Conservation (phyloP, 2,888 invertebrate species). For the Lamellibrachia satsuma region DNA sequence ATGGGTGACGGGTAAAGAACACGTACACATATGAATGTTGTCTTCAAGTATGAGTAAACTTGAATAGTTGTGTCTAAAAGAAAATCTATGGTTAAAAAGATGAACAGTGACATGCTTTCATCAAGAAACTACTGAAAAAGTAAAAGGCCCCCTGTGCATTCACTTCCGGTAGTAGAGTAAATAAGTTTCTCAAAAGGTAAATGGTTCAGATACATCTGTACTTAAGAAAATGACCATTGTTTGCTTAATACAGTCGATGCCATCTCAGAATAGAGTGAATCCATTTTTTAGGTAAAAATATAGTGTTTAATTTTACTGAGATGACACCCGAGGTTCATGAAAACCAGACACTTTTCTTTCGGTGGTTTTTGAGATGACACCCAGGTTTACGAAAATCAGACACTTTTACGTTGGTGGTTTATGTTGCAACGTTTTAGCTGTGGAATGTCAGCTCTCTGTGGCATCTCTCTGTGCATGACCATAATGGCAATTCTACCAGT, state of each 20-base stretch:
- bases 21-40: no score
- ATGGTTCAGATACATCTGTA: neutral
- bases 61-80: neutral
- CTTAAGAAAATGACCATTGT: neutral
- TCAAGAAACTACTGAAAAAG: neutral
- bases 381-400: neutral
- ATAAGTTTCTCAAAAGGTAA: no score
- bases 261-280: neutral
- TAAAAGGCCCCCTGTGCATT: neutral
- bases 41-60: neutral
- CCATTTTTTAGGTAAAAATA: neutral
- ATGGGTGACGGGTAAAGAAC: no score
- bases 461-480: neutral
- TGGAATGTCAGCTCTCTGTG: neutral
- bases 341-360: neutral
- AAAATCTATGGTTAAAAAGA: neutral
- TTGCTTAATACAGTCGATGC: neutral
- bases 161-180: neutral
- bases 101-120: neutral
- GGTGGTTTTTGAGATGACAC: neutral
- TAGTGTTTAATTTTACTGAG: neutral
- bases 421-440: constrained; percentile 3
- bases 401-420: neutral
- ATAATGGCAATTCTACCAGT: neutral
- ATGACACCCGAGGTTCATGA: neutral